Base-by-base conservation (phyloP, 2,888 invertebrate species). In the Euplexia lucipara region DNA sequence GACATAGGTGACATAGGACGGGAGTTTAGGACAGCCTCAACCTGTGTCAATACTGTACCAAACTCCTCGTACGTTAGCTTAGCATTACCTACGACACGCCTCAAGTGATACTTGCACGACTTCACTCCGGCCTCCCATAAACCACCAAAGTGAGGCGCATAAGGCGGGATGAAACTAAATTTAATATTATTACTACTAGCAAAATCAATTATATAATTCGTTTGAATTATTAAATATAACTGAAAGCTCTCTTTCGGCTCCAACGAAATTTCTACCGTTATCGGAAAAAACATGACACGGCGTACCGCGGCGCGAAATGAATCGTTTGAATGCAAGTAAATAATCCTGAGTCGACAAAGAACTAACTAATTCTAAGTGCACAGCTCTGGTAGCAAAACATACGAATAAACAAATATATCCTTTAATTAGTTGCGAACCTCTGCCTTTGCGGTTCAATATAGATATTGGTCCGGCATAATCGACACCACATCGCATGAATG, bases 1-100 rank as follows among this genome's bases (percentile, higher is more conserved):
- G 70, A 64, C 42, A 74, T 41, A 37, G 61, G 70, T 39, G 26
- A 30, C 7, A 74, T 30, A 47, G 74, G 74, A 30, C 70, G 58
- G 47, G 67, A 65, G 39, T 75, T 75, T 22, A 75, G 58, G 20
- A 65, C 41, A 14, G 64, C 67, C 48, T 70, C 70, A 5, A 75
- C 44, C 30, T 75, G 62, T 41, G 54, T 37, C 20, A 75, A 65
- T 16, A 67, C 54, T 12, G 62, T 75, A 7, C 20, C 35, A 9
- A 70, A 59, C n/a, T n/a, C n/a, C n/a, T n/a, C n/a, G n/a, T n/a
- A n/a, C n/a, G n/a, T n/a, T n/a, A n/a, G n/a, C n/a, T n/a, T n/a
- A n/a, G n/a, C n/a, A n/a, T n/a, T n/a, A n/a, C n/a, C n/a, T n/a
- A n/a, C n/a, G n/a, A n/a, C n/a, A n/a, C n/a, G n/a, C n/a, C n/a